phyloP scores from a whole-genome alignment of 2,888 invertebrate genomes.

The Parnassius apollo region DNA sequence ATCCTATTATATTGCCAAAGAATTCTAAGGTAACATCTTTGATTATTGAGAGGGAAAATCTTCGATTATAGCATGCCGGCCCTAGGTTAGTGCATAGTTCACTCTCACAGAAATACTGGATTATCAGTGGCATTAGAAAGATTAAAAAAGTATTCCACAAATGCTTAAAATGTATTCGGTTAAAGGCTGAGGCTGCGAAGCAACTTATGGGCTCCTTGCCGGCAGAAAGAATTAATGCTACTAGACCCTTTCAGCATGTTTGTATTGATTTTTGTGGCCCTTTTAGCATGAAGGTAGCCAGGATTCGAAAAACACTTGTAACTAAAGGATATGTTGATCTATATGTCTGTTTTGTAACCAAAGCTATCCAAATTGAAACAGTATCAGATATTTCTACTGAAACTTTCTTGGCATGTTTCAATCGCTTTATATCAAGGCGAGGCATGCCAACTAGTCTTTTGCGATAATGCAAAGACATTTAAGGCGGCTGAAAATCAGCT shows the following conservation, averaged over 20 bases:
- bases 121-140: no score
- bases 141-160: no score
- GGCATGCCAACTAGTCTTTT: no score
- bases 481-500: no score
- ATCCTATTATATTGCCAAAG: background rate
- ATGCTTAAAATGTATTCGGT: no score
- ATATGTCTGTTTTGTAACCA: conserved; percentile 27
- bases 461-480: no score
- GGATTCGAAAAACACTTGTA: conserved; percentile 20
- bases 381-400: conserved; percentile 24
- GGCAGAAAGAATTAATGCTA: background rate
- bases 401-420: conserved; percentile 29
- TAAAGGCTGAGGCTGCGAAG: no score
- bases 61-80: background rate
- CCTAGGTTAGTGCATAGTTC: conserved; percentile 5
- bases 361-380: conserved; percentile 10
- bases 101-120: background rate
- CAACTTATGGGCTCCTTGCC: conserved; percentile 2
- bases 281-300: conserved; percentile 16
- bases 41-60: background rate
- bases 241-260: background rate
- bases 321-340: conserved; percentile 27
- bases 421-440: conserved; percentile 4
- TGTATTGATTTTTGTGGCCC: conserved; percentile 7
- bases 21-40: background rate